Evolutionary conservation across 2,113 vertebrate genomes (phyloP), one percentile per base, ranked within the genome.

Genomic region (Cygnus atratus): DNA sequence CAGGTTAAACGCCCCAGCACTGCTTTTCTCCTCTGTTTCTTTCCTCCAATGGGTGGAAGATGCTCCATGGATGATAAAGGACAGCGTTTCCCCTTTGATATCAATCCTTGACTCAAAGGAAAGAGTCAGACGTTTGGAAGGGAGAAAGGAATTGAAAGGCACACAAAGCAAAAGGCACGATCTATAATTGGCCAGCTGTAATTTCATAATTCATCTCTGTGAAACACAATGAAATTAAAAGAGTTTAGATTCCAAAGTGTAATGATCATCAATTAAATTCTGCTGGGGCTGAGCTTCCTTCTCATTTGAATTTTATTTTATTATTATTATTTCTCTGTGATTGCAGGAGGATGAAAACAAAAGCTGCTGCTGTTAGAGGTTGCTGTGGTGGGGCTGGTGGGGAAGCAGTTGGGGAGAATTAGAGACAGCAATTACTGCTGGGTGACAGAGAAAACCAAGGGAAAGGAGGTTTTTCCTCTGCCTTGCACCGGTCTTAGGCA

Each of bases 251-350:
- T 97, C 96, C 90, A 4, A 97, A 98, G 97, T 90, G 97, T 95
- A 97, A 98, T 97, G 97, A 98, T 98, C 97, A 97, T 97, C 97
- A 97, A 96, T 97, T 98, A 98, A 96, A 91, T 73, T 95, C 97
- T 91, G 94, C 96, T 63, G 84, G 97, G 96, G 97, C 96, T 97
- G 95, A 97, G 96, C 93, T 84, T 94, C 95, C 95, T 91, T 78
- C 97, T 97, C 89, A 93, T 97, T 97, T 97, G 96, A 96, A 97
- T 98, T 96, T 97, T 97, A 97, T 97, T 98, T 93, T 88, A 72
- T 92, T 94, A 88, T 95, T 95, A 90, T 94, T 90, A 85, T 91
- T 88, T 92, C 63, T 41, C 84, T 3, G 83, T 87, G 92, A 88
- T 78, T 83, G 84, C 61, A 5, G 39, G 67, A 59, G 92, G 21